These are phyloP conservation scores for Aelia acuminata DNA, from an alignment of 2,888 invertebrate genomes.

Conservation along the genomic window DNA sequence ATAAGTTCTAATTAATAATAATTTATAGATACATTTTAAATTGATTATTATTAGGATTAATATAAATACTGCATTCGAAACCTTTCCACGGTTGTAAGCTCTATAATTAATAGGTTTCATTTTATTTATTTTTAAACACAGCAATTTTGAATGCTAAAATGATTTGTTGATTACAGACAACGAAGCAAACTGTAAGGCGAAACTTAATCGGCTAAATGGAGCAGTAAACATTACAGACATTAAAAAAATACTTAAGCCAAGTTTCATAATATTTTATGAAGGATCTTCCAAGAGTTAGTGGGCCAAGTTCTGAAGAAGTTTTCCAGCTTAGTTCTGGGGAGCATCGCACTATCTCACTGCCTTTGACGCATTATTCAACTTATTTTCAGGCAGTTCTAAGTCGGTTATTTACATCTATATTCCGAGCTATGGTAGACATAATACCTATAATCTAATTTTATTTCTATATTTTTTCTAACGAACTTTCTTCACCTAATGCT, in stretches of 20 bases:
- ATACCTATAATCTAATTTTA: too few species aligned
- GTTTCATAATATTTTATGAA: slow-evolving; percentile 17
- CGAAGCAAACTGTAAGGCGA: not conserved
- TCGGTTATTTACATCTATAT: not conserved
- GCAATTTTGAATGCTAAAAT: not conserved
- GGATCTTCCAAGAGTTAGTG: not conserved
- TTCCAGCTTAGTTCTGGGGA: not conserved
- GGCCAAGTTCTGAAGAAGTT: not conserved
- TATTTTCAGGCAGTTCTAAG: not conserved
- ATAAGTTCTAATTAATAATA: too few species aligned
- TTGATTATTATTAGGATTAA: too few species aligned
- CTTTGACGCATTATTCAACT: not conserved
- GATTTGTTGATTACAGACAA: not conserved
- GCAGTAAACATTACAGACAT: not conserved
- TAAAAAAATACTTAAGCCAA: not conserved
- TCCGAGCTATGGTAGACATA: not conserved
- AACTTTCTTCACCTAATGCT: too few species aligned
- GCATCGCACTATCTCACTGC: not conserved
- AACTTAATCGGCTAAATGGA: not conserved
- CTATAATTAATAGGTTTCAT: too few species aligned
- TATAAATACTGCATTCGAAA: too few species aligned
- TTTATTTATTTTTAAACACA: too few species aligned
- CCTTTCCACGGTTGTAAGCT: too few species aligned
- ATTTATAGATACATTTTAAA: too few species aligned
- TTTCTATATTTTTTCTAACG: too few species aligned